phyloP scores from a whole-genome alignment of 2,888 invertebrate species.

The Temnothorax ravouxi region DNA sequence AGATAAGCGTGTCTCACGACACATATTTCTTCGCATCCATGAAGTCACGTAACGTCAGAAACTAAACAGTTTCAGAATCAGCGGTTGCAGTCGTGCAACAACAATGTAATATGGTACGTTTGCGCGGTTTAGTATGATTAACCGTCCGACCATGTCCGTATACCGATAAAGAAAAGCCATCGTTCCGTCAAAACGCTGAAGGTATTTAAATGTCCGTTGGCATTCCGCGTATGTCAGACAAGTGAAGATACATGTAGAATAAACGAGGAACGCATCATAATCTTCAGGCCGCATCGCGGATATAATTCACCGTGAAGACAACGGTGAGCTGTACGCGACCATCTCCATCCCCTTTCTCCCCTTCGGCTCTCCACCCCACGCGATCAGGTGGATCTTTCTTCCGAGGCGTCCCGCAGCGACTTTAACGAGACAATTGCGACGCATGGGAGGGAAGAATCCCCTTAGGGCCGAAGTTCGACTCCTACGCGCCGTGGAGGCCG shows the following conservation, averaged over 20 bases:
- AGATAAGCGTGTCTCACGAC: not conserved
- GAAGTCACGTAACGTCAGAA: not conserved
- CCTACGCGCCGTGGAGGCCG: conserved; percentile 77
- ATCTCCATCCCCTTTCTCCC: not conserved
- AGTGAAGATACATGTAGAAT: conserved; percentile 24
- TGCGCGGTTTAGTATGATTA: not conserved
- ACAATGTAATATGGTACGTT: not conserved
- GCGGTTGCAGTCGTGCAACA: not conserved
- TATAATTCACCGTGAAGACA: conserved; percentile 53
- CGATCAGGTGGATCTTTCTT: conserved; percentile 46
- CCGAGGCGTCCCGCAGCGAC: conserved; percentile 75
- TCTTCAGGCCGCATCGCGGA: conserved; percentile 39
- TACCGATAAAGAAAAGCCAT: conserved; percentile 14
- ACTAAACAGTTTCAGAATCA: not conserved
- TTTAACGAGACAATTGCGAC: conserved; percentile 81
- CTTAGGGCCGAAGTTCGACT: conserved; percentile 72
- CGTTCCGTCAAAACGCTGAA: conserved; percentile 25
- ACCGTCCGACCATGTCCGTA: not conserved
- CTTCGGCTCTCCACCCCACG: conserved; percentile 13
- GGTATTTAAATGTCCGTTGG: conserved; percentile 11
- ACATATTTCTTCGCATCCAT: not conserved
- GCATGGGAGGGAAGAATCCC: conserved; percentile 53
- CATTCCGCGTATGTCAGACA: conserved; percentile 19
- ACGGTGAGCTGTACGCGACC: conserved; percentile 55
- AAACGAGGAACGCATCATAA: conserved; percentile 41